Conservation (phyloP, 2,113 vertebrate genomes). For the Dascyllus trimaculatus region DNA sequence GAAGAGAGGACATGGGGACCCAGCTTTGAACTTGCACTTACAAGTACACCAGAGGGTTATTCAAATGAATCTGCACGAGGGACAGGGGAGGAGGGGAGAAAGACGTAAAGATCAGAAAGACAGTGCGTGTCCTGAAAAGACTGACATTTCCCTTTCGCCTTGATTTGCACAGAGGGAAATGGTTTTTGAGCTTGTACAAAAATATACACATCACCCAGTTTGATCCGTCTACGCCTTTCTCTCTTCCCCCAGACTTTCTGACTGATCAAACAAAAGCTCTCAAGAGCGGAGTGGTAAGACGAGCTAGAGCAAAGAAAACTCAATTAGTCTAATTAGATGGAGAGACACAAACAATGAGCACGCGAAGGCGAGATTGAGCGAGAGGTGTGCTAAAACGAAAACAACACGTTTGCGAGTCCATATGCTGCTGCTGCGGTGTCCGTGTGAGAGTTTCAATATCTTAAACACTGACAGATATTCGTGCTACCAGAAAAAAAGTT, state of each 20-base stretch:
- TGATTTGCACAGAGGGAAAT: slow-evolving; percentile 29
- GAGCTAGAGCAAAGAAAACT: slow-evolving; percentile 53
- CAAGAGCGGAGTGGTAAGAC: background rate
- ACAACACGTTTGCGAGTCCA: background rate
- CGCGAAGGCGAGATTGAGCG: slow-evolving; percentile 21
- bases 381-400: slow-evolving; percentile 33
- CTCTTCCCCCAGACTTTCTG: slow-evolving; percentile 18
- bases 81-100: slow-evolving; percentile 10
- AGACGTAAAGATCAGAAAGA: slow-evolving; percentile 48
- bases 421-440: background rate
- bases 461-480: slow-evolving; percentile 30
- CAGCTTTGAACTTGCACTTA: slow-evolving; percentile 59
- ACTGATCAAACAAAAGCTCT: slow-evolving; percentile 61
- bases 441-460: slow-evolving; percentile 2
- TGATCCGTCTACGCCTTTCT: slow-evolving; percentile 13
- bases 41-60: slow-evolving; percentile 55
- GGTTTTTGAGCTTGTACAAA: slow-evolving; percentile 17
- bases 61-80: slow-evolving; percentile 38
- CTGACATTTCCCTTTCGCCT: slow-evolving; percentile 48
- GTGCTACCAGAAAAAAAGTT: slow-evolving; percentile 53
- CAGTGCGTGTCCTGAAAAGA: slow-evolving; percentile 39
- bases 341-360: slow-evolving; percentile 42
- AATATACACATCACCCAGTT: slow-evolving; percentile 30
- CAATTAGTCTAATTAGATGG: slow-evolving; percentile 69
- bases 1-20: slow-evolving; percentile 27